A percentile compares a stretch with the other conserved stretches of the same genome.
Evolutionary conservation across 2,113 vertebrate genomes (phyloP).

Genomic region (Anhinga anhinga): DNA sequence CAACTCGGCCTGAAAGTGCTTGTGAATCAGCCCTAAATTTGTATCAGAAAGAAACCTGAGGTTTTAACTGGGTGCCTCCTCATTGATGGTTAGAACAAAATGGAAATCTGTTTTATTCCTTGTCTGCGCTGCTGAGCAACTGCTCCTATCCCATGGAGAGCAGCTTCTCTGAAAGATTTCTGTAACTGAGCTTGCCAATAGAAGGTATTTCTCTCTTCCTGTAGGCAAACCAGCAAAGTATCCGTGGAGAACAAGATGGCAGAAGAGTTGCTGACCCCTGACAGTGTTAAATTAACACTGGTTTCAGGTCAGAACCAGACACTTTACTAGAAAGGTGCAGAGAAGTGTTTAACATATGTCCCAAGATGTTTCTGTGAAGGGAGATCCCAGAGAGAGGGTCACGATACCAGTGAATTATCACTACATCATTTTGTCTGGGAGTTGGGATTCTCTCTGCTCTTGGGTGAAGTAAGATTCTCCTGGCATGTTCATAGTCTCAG

Average conservation of each 20-base stretch:
- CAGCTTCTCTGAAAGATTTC: neutral
- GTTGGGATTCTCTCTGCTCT: neutral
- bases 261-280: neutral
- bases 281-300: neutral
- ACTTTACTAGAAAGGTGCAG: neutral
- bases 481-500: neutral
- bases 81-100: neutral
- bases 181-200: neutral
- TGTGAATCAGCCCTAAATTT: neutral
- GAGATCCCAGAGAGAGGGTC: neutral
- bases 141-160: neutral
- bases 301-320: neutral
- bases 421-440: neutral
- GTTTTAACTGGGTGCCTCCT: neutral
- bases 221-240: neutral
- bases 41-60: neutral
- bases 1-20: neutral
- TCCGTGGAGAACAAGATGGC: neutral
- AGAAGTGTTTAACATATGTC: neutral
- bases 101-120: neutral
- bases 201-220: neutral
- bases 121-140: neutral
- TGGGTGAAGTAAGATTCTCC: neutral
- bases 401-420: neutral
- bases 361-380: neutral